Percentiles rank a stretch among this genome's conserved stretches.
phyloP scores from a whole-genome alignment of 2,113 vertebrate species.

The Lucifuga dentata region DNA sequence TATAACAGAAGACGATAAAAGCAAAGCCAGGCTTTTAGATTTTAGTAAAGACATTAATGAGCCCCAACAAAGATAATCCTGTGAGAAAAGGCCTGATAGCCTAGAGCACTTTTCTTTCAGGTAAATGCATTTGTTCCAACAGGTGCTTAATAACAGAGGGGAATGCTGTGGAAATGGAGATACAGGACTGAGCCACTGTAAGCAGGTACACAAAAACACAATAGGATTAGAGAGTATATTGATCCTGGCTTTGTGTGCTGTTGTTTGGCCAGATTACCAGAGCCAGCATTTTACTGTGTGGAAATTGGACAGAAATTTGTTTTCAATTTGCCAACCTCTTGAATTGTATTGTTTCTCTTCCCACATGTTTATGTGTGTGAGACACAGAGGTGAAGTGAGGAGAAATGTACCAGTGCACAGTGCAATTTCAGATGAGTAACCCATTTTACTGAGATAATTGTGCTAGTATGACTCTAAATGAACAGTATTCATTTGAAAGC shows the following conservation, averaged over 20 bases:
- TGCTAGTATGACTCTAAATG: slow-evolving; percentile 35
- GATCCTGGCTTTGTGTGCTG: slow-evolving; percentile 74
- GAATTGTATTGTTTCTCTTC: slow-evolving; percentile 56
- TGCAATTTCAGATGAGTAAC: slow-evolving; percentile 59
- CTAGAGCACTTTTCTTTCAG: slow-evolving; percentile 68
- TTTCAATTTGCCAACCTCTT: slow-evolving; percentile 68
- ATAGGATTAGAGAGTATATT: slow-evolving; percentile 72
- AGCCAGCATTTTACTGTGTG: slow-evolving; percentile 65
- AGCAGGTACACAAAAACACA: slow-evolving; percentile 74
- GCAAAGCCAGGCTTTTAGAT: slow-evolving; percentile 42
- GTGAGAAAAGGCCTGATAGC: slow-evolving; percentile 58
- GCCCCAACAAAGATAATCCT: slow-evolving; percentile 32
- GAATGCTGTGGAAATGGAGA: slow-evolving; percentile 61
- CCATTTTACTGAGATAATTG: slow-evolving; percentile 47
- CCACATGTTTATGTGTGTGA: slow-evolving; percentile 2
- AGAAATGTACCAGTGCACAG: slow-evolving; percentile 23
- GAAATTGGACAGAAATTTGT: slow-evolving; percentile 75
- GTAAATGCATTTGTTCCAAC: slow-evolving; percentile 72
- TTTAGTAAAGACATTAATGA: slow-evolving; percentile 61
- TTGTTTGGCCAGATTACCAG: slow-evolving; percentile 72
- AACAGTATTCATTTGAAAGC: slow-evolving; percentile 42
- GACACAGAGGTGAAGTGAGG: slow-evolving; percentile 22
- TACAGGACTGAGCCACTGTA: slow-evolving; percentile 66
- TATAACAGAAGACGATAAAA: slow-evolving; percentile 30
- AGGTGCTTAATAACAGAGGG: slow-evolving; percentile 75